Conservation (phyloP, 2,797 vertebrate species). For the Acanthornis magna region DNA sequence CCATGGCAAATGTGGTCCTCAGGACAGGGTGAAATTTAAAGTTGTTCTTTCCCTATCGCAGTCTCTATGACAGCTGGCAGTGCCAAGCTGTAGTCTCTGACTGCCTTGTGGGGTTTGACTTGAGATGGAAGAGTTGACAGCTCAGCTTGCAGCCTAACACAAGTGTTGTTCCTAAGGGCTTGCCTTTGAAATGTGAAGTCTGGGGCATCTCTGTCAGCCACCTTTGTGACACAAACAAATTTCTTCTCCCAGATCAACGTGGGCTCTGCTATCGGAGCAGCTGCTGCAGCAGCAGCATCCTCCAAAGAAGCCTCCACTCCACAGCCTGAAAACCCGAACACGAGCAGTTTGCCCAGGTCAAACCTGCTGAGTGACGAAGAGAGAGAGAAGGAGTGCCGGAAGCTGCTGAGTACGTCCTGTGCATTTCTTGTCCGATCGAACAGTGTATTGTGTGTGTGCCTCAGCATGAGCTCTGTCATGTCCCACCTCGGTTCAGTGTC, state of each 20-base stretch:
- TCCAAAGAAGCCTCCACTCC: slow-evolving; percentile 86
- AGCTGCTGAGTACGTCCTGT: slow-evolving; percentile 86
- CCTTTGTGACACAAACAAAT: background rate
- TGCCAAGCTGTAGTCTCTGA: background rate
- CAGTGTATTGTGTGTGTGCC: too few species aligned
- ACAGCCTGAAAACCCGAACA: slow-evolving; percentile 85
- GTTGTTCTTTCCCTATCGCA: background rate
- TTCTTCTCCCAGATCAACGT: slow-evolving; percentile 86
- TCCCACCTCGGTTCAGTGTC: too few species aligned
- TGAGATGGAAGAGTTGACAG: slow-evolving; percentile 63
- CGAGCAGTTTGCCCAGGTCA: slow-evolving; percentile 85
- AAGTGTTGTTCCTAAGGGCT: too few species aligned
- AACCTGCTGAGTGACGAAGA: too few species aligned
- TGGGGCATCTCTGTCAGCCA: background rate
- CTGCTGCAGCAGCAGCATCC: slow-evolving; percentile 82
- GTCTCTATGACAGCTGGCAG: background rate
- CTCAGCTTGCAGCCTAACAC: slow-evolving; percentile 43
- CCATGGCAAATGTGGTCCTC: background rate
- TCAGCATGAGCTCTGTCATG: too few species aligned
- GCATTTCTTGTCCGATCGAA: background rate
- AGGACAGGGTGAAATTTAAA: background rate
- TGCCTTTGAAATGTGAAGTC: too few species aligned
- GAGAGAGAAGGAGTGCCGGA: slow-evolving; percentile 77
- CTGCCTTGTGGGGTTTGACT: background rate
- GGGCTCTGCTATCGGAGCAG: slow-evolving; percentile 86